A percentile compares a stretch with the other conserved stretches of the same genome.
These are phyloP conservation scores for Erebia aethiops DNA, from an alignment of 2,888 invertebrate genomes.

Conservation along the genomic window DNA sequence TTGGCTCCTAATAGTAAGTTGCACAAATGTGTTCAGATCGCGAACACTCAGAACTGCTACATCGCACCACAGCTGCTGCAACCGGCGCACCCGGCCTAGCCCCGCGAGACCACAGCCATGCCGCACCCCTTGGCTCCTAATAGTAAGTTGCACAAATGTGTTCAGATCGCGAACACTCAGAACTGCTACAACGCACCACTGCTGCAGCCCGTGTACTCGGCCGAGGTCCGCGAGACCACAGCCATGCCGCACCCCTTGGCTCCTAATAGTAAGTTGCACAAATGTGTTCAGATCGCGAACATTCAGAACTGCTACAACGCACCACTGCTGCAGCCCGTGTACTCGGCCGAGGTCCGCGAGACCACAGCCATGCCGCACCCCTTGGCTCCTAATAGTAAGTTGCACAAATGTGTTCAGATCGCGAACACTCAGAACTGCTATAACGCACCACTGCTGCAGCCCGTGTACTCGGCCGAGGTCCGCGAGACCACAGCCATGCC, in stretches of 20 bases:
- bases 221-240: slow-evolving; percentile 55
- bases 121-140: too few species aligned
- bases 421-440: slow-evolving; percentile 70
- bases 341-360: slow-evolving; percentile 58
- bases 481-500: slow-evolving; percentile 55
- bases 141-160: too few species aligned
- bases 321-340: slow-evolving; percentile 68
- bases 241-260: slow-evolving; percentile 61
- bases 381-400: slow-evolving; percentile 62
- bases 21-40: too few species aligned
- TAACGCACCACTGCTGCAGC: slow-evolving; percentile 72
- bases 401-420: slow-evolving; percentile 46
- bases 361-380: slow-evolving; percentile 57
- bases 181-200: slow-evolving; percentile 48
- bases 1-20: too few species aligned
- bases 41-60: too few species aligned
- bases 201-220: slow-evolving; percentile 64
- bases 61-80: too few species aligned
- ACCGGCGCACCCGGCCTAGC: too few species aligned
- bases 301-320: slow-evolving; percentile 72
- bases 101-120: too few species aligned
- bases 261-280: slow-evolving; percentile 56
- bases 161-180: too few species aligned
- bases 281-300: slow-evolving; percentile 56
- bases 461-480: slow-evolving; percentile 58